phyloP scores from a whole-genome alignment of 1,140 invertebrate species.

The Drosophila bifasciata region DNA sequence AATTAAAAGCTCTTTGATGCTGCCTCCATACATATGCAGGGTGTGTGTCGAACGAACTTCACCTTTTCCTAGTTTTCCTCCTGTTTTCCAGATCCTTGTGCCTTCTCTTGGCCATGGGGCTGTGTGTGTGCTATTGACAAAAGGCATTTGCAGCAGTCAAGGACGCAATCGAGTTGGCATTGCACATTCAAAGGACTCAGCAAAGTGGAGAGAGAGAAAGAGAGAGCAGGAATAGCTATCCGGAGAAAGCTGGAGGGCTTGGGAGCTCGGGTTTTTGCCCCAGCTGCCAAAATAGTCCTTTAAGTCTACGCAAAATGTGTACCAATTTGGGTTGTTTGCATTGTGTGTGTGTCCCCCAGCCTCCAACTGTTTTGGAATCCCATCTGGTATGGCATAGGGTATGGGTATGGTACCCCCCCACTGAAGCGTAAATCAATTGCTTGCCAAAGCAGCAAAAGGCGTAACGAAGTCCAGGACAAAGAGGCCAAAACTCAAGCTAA shows the following conservation, averaged over 20 bases:
- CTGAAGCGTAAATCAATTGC: conserved; percentile 63
- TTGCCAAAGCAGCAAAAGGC: conserved; percentile 45
- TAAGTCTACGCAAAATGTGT: conserved; percentile 53
- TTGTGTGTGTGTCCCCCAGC: conserved; percentile 2
- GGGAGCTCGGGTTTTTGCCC: neutral
- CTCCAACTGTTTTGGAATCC: neutral
- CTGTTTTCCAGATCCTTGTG: neutral
- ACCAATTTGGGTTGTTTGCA: conserved; percentile 45
- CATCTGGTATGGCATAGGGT: no score
- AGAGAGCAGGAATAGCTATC: neutral
- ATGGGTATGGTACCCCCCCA: no score
- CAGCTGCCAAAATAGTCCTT: conserved; percentile 47
- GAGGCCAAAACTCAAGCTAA: conserved; percentile 21
- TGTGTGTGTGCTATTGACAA: conserved; percentile 18
- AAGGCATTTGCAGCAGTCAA: conserved; percentile 21
- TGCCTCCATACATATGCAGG: neutral
- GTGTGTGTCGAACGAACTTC: conserved; percentile 22
- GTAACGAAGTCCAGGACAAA: conserved; percentile 5
- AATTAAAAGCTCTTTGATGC: conserved; percentile 69
- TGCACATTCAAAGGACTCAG: neutral
- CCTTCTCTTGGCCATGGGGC: neutral
- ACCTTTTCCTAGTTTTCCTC: neutral
- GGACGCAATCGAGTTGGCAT: conserved; percentile 8
- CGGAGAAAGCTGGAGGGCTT: neutral
- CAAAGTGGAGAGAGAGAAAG: neutral